Conservation (phyloP, 2,797 vertebrate species). For the Coluber constrictor region DNA sequence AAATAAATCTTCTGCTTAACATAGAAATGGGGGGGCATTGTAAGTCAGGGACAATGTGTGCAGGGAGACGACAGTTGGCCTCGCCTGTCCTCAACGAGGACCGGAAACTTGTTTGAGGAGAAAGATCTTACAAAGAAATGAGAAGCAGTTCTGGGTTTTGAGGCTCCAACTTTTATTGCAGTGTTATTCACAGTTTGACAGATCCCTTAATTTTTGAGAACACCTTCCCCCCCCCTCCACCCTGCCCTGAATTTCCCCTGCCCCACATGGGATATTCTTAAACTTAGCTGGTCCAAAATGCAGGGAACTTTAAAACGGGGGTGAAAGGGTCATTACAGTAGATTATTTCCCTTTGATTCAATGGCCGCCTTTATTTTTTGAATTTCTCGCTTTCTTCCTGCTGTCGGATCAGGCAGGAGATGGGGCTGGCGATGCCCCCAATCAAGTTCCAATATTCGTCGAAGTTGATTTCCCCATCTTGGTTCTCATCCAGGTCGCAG, state of each 20-base stretch:
- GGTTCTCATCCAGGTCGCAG: conserved; percentile 24
- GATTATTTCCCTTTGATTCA: no score
- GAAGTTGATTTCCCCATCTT: conserved; percentile 4
- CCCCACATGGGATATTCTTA: neutral
- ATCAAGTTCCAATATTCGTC: conserved; percentile 31
- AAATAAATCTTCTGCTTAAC: no score
- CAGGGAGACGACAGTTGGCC: no score
- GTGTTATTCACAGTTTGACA: conserved; percentile 1
- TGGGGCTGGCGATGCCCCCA: conserved; percentile 20
- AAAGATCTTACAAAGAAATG: no score
- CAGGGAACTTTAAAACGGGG: neutral
- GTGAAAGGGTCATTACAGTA: fast-evolving
- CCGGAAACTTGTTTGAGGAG: no score
- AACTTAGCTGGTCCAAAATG: neutral
- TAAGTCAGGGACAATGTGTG: no score
- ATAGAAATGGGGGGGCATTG: no score
- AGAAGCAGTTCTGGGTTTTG: neutral
- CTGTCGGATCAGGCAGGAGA: conserved; percentile 28
- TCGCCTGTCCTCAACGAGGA: no score
- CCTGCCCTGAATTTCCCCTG: neutral
- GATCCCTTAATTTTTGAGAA: neutral
- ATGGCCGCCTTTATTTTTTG: neutral
- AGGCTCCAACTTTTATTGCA: conserved; percentile 54
- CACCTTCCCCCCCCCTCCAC: no score
- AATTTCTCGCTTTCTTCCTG: conserved; percentile 21